Evolutionary conservation across 2,797 vertebrate genomes (phyloP).

Genomic region (Potorous gilbertii): DNA sequence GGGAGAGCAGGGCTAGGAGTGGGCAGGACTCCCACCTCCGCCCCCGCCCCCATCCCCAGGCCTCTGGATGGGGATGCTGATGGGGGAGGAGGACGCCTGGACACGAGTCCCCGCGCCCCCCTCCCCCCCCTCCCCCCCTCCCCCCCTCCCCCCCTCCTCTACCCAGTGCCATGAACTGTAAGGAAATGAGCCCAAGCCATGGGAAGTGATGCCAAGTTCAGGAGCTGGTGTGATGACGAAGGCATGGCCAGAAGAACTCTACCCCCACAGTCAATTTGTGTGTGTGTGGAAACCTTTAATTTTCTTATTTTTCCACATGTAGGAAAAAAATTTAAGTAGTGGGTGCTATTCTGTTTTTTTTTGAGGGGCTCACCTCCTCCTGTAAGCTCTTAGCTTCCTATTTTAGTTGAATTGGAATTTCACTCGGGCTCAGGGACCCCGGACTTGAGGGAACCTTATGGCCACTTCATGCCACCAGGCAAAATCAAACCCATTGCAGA

Average conservation of each 20-base stretch:
- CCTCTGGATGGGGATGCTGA: constrained; percentile 18
- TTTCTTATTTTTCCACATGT: constrained; percentile 24
- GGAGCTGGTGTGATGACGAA: constrained; percentile 52
- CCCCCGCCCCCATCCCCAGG: neutral
- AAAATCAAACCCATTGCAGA: constrained; percentile 34
- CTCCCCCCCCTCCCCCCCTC: neutral
- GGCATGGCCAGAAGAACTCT: constrained; percentile 54
- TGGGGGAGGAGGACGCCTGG: constrained; percentile 31
- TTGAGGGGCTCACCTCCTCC: constrained; percentile 55
- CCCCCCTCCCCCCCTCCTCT: neutral
- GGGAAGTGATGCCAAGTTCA: constrained; percentile 74
- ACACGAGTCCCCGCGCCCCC: no score
- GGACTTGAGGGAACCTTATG: constrained; percentile 44
- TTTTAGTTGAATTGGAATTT: constrained; percentile 79
- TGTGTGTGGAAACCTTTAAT: neutral
- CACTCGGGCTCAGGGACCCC: constrained; percentile 66
- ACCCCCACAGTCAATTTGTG: constrained; percentile 37
- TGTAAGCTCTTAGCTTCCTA: neutral
- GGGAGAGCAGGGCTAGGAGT: constrained; percentile 38
- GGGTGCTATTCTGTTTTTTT: constrained; percentile 66
- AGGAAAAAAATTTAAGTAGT: constrained; percentile 41
- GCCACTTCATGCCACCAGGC: constrained; percentile 33
- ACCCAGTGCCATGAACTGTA: constrained; percentile 18
- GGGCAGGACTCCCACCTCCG: neutral
- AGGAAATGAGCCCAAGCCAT: constrained; percentile 34